Conservation (phyloP, 2,113 vertebrate species). For the Entomyzon cyanotis region DNA sequence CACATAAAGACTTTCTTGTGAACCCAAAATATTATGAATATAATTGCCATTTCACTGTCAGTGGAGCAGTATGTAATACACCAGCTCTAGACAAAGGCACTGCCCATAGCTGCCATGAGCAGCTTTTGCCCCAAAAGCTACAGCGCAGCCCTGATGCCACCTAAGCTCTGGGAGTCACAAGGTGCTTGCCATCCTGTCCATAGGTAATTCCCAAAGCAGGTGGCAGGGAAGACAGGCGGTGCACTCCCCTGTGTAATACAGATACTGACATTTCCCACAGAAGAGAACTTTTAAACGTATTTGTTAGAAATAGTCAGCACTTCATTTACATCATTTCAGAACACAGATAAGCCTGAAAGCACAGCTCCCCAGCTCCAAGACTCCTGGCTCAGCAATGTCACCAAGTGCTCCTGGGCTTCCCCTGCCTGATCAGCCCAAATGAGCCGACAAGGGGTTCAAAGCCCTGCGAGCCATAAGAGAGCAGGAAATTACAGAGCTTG, state of each 20-base stretch:
- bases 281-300: not conserved
- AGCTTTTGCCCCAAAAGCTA: not conserved
- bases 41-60: not conserved
- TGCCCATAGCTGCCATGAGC: not conserved
- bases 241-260: not conserved
- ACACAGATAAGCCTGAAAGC: not conserved
- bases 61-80: fast-evolving
- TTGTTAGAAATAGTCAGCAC: not conserved
- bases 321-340: not conserved
- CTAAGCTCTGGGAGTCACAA: not conserved
- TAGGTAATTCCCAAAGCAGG: not conserved
- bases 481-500: not conserved
- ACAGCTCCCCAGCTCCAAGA: not conserved
- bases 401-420: not conserved
- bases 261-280: not conserved
- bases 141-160: fast-evolving
- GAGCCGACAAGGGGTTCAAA: not conserved
- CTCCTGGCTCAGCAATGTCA: not conserved
- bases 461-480: not conserved
- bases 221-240: not conserved
- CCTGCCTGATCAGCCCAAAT: not conserved
- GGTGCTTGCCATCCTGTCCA: not conserved
- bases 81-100: not conserved
- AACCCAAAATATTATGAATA: not conserved
- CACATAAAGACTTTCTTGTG: not conserved